Conservation (phyloP, 2,113 vertebrate species). For the Sylvietta virens region DNA sequence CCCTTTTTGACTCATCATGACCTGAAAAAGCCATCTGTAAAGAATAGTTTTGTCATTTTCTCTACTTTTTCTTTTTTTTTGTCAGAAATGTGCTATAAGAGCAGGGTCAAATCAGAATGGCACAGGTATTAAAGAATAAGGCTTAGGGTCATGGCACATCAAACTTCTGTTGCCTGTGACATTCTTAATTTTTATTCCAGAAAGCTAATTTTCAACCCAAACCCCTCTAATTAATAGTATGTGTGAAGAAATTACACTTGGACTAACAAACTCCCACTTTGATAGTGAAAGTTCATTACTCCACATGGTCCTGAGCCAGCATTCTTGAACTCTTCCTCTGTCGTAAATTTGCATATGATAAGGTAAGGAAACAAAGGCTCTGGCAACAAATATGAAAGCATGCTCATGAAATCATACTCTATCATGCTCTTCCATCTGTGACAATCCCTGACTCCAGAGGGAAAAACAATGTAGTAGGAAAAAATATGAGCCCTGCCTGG, state of each 20-base stretch:
- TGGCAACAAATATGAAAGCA: background rate
- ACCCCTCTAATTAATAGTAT: background rate
- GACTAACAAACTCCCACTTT: background rate
- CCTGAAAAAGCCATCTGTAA: background rate
- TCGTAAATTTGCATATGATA: background rate
- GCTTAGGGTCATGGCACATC: background rate
- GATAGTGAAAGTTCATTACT: background rate
- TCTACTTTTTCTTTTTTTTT: background rate
- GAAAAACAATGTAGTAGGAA: background rate
- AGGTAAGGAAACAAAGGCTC: background rate
- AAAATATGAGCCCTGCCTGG: background rate
- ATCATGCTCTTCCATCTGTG: background rate
- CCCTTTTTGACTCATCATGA: background rate
- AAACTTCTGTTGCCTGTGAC: background rate
- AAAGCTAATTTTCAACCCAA: background rate
- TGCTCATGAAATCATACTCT: background rate
- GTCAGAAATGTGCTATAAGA: background rate
- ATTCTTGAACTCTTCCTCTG: background rate
- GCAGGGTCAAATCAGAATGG: background rate
- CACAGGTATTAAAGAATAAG: background rate
- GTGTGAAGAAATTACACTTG: background rate
- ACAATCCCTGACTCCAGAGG: background rate
- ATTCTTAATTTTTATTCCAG: background rate
- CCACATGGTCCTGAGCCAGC: background rate
- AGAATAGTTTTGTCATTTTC: background rate